Conservation (phyloP, 2,888 invertebrate species). For the Aleiodes alternator region DNA sequence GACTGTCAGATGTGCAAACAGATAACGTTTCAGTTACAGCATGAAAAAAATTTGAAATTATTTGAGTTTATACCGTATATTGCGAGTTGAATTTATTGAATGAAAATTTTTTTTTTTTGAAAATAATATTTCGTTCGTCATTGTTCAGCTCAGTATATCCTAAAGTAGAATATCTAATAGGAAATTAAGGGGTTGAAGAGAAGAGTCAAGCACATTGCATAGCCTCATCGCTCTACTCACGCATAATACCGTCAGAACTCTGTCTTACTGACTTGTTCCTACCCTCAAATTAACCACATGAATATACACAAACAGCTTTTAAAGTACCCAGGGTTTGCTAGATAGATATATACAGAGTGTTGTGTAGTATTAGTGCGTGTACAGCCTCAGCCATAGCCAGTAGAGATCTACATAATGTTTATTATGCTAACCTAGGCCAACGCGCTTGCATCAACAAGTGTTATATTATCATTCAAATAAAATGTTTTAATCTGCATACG, state of each 20-base stretch:
- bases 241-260: slow-evolving; percentile 18
- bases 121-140: too few species aligned
- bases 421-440: slow-evolving; percentile 75
- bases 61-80: neutral
- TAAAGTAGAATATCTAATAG: too few species aligned
- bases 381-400: slow-evolving; percentile 39
- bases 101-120: too few species aligned
- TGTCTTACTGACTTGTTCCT: neutral
- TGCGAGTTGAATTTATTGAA: too few species aligned
- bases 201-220: too few species aligned
- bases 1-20: slow-evolving; percentile 48
- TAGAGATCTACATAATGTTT: slow-evolving; percentile 74
- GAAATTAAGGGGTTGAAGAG: too few species aligned
- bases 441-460: slow-evolving; percentile 75
- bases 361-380: slow-evolving; percentile 35
- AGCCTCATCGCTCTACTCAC: slow-evolving; percentile 6
- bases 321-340: slow-evolving; percentile 14
- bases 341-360: slow-evolving; percentile 3
- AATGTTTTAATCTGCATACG: slow-evolving; percentile 76
- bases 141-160: too few species aligned
- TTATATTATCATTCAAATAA: slow-evolving; percentile 76
- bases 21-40: slow-evolving; percentile 48
- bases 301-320: slow-evolving; percentile 11
- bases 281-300: neutral
- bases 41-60: slow-evolving; percentile 35